These are phyloP conservation scores for Rhagoletis zephyria DNA, from an alignment of 1,140 invertebrate genomes.

Conservation along the genomic window DNA sequence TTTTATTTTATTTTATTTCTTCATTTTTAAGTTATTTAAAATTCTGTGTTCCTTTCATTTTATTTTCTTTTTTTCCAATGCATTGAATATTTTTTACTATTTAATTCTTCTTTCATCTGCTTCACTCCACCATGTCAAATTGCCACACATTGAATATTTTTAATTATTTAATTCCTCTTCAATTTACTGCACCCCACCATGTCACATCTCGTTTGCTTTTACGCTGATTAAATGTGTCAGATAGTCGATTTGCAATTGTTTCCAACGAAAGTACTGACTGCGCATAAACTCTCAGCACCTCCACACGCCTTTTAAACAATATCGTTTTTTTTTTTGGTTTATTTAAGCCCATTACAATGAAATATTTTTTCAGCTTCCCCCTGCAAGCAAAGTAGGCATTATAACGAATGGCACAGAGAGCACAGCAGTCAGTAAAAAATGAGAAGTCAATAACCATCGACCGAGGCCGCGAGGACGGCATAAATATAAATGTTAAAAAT, in stretches of 20 bases:
- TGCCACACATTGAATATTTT: no score
- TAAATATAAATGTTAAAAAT: neutral
- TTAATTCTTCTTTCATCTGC: no score
- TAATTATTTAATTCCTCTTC: no score
- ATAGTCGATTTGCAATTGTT: constrained; percentile 36
- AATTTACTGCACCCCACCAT: no score
- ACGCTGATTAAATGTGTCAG: neutral
- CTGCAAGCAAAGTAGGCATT: neutral
- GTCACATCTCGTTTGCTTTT: no score
- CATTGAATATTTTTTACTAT: no score
- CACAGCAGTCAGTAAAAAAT: neutral
- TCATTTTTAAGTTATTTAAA: neutral
- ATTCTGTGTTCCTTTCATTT: no score
- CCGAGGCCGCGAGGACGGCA: neutral
- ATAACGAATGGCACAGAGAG: neutral
- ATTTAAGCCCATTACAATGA: neutral
- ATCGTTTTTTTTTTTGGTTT: neutral
- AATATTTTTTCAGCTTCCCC: neutral
- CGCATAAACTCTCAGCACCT: neutral
- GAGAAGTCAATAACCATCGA: neutral
- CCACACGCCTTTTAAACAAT: neutral
- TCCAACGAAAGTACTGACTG: neutral
- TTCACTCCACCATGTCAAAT: no score
- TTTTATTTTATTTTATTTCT: neutral
- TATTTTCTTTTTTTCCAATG: neutral